Evolutionary conservation across 2,888 invertebrate species (phyloP), one percentile per base, ranked within the genome.

Genomic region (Hydrotaea diabolus): DNA sequence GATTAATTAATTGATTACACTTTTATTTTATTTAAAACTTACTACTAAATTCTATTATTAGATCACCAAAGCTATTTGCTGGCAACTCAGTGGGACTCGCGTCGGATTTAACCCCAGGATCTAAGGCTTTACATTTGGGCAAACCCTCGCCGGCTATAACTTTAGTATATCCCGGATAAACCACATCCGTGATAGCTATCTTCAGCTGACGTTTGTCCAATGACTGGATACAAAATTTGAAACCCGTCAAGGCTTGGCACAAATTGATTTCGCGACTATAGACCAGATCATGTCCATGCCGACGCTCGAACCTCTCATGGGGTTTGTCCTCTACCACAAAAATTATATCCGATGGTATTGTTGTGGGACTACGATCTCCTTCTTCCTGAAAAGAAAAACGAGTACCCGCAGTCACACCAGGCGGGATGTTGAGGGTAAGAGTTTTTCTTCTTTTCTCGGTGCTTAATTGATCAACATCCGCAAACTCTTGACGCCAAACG

Each of bases 331-430:
- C 94, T 0, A 94, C 95, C 77, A 96, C 93, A 89, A 97, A 96
- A 83, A 96, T 93, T 0, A 97, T 94, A 90, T 97, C 96, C 31
- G 96, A 96, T 91, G 92, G 89, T 89, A 93, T 90, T 79, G 94
- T 94, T 2, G 95, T 95, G 0, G 96, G 95, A 31, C 95, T 95
- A 88, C 96, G 95, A 91, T 97, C 97, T 0, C 97, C 97, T 91
- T 96, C 96, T 88, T 96, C 95, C 49, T 95, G 94, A 89, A 97
- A 97, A 84, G 93, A 93, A 69, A 96, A 95, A 89, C 95, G 95
- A 0, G 96, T 96, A 13, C 95, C 96, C 0, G 95, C 93, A 76
- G 95, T 94, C 74, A 96, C 94, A 0, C 97, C 97, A 0, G 96
- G 96, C 85, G 94, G 94, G 73, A 97, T 95, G 0, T 95, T 94